Percentiles rank a stretch among this genome's conserved stretches.
These are phyloP conservation scores for Protula sp. DNA, from an alignment of 2,888 invertebrate species.

Conservation along the genomic window DNA sequence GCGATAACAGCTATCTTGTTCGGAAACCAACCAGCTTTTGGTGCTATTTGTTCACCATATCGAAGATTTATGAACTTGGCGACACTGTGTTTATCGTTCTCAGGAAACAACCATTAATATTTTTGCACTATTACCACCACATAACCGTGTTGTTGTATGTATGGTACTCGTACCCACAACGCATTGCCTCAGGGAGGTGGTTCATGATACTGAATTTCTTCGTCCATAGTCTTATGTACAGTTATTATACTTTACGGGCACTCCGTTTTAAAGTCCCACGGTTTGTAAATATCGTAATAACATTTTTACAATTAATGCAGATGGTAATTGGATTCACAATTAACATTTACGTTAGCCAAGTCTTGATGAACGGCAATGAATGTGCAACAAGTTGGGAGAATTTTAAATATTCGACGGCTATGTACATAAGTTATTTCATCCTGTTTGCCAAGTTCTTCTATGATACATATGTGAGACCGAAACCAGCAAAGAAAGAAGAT, in stretches of 20 bases:
- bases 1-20: slow-evolving; percentile 58
- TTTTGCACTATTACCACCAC: slow-evolving; percentile 58
- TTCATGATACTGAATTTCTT: slow-evolving; percentile 56
- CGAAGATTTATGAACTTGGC: slow-evolving; percentile 87
- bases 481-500: too few species aligned
- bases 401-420: neutral
- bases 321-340: slow-evolving; percentile 91
- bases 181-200: slow-evolving; percentile 49
- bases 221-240: slow-evolving; percentile 58
- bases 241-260: slow-evolving; percentile 56
- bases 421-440: neutral
- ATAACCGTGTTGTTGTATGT: slow-evolving; percentile 54
- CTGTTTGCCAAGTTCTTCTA: neutral
- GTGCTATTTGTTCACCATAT: neutral
- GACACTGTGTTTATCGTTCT: slow-evolving; percentile 55
- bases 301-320: slow-evolving; percentile 81
- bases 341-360: slow-evolving; percentile 60
- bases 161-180: slow-evolving; percentile 51
- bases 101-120: slow-evolving; percentile 56
- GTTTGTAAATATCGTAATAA: slow-evolving; percentile 79
- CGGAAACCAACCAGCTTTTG: neutral
- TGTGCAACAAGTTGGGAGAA: too few species aligned
- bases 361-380: too few species aligned
- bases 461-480: neutral
- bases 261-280: slow-evolving; percentile 58